Percentiles rank a stretch among this genome's conserved stretches.
phyloP scores from a whole-genome alignment of 2,888 invertebrate genomes.

The Stenurella melanura region DNA sequence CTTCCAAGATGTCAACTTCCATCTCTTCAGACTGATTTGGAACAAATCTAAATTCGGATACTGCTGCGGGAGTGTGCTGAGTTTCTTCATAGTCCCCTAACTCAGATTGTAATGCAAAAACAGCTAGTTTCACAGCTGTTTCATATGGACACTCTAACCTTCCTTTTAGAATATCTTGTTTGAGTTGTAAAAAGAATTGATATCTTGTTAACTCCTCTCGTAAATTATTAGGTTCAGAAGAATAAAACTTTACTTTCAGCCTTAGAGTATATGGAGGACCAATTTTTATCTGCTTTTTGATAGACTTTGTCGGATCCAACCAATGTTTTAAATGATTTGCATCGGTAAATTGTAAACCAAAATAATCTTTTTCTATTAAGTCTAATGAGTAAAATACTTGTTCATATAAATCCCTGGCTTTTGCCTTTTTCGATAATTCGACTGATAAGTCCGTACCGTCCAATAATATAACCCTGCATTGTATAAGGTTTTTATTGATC shows the following conservation, averaged over 20 bases:
- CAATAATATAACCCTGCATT: slow-evolving; percentile 94
- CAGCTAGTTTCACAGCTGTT: slow-evolving; percentile 91
- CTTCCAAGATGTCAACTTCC: slow-evolving; percentile 95
- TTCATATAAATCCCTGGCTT: slow-evolving; percentile 95
- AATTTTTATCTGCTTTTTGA: slow-evolving; percentile 99
- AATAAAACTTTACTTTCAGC: slow-evolving; percentile 98
- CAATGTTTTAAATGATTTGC: slow-evolving; percentile 99
- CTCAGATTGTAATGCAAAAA: slow-evolving; percentile 94
- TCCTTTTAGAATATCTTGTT: slow-evolving; percentile 95
- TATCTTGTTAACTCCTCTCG: slow-evolving; percentile 98
- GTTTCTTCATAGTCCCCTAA: slow-evolving; percentile 96
- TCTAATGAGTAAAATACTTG: slow-evolving; percentile 98
- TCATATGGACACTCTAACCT: slow-evolving; percentile 92
- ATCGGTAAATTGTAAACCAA: slow-evolving; percentile 98
- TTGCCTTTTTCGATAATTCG: slow-evolving; percentile 95
- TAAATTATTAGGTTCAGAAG: slow-evolving; percentile 97
- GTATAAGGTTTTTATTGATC: slow-evolving; percentile 89
- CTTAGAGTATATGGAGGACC: slow-evolving; percentile 98
- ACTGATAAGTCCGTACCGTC: slow-evolving; percentile 97
- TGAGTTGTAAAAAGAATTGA: slow-evolving; percentile 98
- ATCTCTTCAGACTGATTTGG: slow-evolving; percentile 97
- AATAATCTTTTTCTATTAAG: slow-evolving; percentile 98
- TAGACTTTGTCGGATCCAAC: slow-evolving; percentile 97
- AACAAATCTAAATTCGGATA: slow-evolving; percentile 98
- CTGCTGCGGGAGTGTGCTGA: slow-evolving; percentile 95